Base-by-base conservation (phyloP, 2,113 vertebrate genomes). In the Centropus bengalensis region DNA sequence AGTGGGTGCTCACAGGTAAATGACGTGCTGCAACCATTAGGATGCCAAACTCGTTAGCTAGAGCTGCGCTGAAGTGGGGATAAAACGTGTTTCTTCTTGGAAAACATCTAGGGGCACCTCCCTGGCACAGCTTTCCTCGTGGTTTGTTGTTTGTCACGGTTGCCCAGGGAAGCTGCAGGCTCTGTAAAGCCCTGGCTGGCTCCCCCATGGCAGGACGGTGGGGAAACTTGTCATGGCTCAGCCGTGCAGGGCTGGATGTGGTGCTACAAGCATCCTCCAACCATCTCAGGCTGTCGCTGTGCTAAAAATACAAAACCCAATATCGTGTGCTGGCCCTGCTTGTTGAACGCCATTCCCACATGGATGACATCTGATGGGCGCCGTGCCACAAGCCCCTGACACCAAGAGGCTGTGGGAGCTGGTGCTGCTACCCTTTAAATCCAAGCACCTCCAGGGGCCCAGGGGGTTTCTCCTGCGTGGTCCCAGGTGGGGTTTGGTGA, bases 311-410 rank as follows among this genome's bases (percentile, higher is more conserved):
- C 0, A 5, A 9, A 51, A 14, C 45, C 15, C 27, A 3, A 1
- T 0, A 4, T 13, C 3, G 0, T 0, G 6, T 6, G 45, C 44
- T 16, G 45, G 3, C 23, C 8, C 42, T 11, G 33, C 58, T 32
- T 26, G 15, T 5, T 3, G 60, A 30, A 18, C 2, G 0, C 19
- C 45, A 0, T 71, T 32, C 38, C 42, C 76, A 32, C 1, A 0
- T 0, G 18, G 47, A 58, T 12, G 27, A 1, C 13, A 0, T 44
- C 15, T 0, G 32, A 40, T 6, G 10, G 27, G 21, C 0, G 2
- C 62, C 0, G 0, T 8, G 42, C 66, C 75, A 14, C 0, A 3
- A 27, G 33, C 17, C n/a, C 16, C 44, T 5, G 1, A 49, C 6
- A 2, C 69, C 5, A 2, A 75, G 55, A 5, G 2, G 81, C 63